Evolutionary conservation across 2,888 invertebrate genomes (phyloP), one percentile per base, ranked within the genome.

Genomic region (Bimastos eiseni): DNA sequence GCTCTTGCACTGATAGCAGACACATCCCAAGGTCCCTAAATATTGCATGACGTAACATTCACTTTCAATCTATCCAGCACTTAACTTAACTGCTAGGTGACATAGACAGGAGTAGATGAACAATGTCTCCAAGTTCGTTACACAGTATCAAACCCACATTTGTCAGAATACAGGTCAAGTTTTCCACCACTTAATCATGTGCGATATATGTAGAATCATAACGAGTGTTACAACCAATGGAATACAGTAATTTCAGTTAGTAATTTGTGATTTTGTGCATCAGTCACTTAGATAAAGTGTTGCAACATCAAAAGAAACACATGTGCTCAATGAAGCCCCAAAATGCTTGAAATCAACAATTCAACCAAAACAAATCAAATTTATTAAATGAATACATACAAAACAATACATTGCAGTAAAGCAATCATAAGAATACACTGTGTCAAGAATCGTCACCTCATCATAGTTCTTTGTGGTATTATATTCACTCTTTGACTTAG

Each of bases 301-400:
- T 70, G 70, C 70, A 70, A 70, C 30, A n/a, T 30, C 24, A 55
- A 55, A 2, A n/a, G n/a, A n/a, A n/a, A n/a, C n/a, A n/a, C n/a
- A n/a, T n/a, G n/a, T 55, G 55, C 24, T 30, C 30, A 70, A 70
- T n/a, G 11, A 30, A 11, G 70, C 70, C 30, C n/a, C 0, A n/a
- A 70, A 49, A 70, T 70, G n/a, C n/a, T 70, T 30, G 13, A 70
- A 70, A 70, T n/a, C n/a, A n/a, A 70, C 70, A 70, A n/a, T 70
- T 70, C 70, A 70, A 1, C 70, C 30, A 70, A 70, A 70, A n/a
- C 70, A 70, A n/a, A n/a, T n/a, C n/a, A n/a, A n/a, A 70, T n/a
- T 70, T 70, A 70, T 70, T 70, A 70, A 70, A 70, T 70, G 70
- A 70, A 70, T 70, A 70, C 70, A 70, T 70, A 70, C n/a, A 70